Evolutionary conservation across 2,797 vertebrate species (phyloP).

Genomic region (Pangasius larnaudii): DNA sequence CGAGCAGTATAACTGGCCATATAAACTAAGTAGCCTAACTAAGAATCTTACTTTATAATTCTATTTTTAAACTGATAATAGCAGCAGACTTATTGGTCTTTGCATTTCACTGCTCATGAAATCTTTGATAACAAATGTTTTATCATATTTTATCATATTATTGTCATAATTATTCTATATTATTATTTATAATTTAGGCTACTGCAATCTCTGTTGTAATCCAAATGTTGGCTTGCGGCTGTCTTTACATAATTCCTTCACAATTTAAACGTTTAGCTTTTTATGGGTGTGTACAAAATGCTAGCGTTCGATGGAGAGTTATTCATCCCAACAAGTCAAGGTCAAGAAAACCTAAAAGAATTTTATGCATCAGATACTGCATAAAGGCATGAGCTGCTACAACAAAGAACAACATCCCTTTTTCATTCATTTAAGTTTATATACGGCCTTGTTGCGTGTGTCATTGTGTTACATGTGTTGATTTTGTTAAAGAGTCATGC

Average conservation of each 20-base stretch:
- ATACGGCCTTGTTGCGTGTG: not conserved
- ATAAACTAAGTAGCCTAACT: not conserved
- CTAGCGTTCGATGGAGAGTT: not conserved
- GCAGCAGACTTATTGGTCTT: not conserved
- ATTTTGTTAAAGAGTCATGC: not conserved
- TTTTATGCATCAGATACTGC: not conserved
- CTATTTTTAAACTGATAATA: not conserved
- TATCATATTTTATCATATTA: not conserved
- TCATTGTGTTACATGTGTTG: not conserved
- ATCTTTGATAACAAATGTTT: not conserved
- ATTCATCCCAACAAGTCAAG: not conserved
- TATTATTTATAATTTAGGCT: not conserved
- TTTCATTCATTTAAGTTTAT: not conserved
- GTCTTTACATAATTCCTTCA: not conserved
- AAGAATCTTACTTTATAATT: not conserved
- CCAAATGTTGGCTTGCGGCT: not conserved
- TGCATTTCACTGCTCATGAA: not conserved
- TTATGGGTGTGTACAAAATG: not conserved
- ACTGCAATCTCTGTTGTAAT: not conserved
- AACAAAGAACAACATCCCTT: not conserved
- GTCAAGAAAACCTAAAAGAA: not conserved
- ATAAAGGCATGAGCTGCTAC: not conserved
- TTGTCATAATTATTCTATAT: not conserved
- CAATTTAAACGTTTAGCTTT: not conserved
- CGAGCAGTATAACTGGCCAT: not conserved